Evolutionary conservation across 2,797 vertebrate genomes (phyloP), one percentile per base, ranked within the genome.

Genomic region (Hyperoplus lanceolatus): DNA sequence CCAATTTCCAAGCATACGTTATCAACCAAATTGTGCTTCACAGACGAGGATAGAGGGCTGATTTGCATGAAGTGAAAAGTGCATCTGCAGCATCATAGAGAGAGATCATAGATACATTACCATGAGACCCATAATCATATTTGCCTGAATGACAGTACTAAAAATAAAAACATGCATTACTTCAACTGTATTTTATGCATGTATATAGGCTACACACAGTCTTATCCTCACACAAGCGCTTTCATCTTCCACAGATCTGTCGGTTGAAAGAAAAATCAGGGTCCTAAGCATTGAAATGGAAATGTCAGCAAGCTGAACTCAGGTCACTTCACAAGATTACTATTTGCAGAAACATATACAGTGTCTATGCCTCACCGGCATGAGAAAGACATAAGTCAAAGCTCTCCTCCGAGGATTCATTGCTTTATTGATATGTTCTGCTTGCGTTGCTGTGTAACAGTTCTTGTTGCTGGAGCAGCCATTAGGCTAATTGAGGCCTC

Each of bases 11-110:
- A 63, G 71, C 79, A 81, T 80, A 42, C 7, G 86, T 87, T 79
- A 65, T 55, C 73, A 41, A 53, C 8, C 39, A 18, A 45, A 56
- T 58, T 80, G 42, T 8, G 7, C 75, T 68, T 77, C 68, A 70
- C 4, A 64, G 70, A 61, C 59, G 14, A 21, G 46, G 45, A 70
- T 57, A 64, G 80, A 83, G 43, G 53, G 39, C 50, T 77, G 9
- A 87, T 90, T 87, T 82, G 66, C 86, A 87, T 81, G 16, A 73
- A 85, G 21, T 79, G 73, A 84, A 85, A 79, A 82, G 87, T 85
- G 73, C 83, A 85, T 78, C 84, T 86, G 85, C 51, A 66, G 75
- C 60, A 39, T 73, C 48, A 29, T 29, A 29, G 76, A 75, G 49
- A 84, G 50, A 16, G 39, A 29, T 29, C 21, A 29, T 29, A 29